Conservation (phyloP, 1,140 invertebrate genomes). For the Cydia splendana region DNA sequence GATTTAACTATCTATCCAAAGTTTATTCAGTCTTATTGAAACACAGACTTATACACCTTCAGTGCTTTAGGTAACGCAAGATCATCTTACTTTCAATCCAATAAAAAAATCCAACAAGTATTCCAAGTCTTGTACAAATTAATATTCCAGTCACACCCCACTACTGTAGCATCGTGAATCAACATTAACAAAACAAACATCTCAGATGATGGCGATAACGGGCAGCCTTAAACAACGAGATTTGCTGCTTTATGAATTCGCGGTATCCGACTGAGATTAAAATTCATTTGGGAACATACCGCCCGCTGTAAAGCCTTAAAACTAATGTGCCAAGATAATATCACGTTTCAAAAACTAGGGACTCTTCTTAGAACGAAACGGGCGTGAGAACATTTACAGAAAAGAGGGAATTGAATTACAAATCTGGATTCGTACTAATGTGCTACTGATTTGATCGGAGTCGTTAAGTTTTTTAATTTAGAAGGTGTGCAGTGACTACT, state of each 20-base stretch:
- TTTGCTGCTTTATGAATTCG: conserved; percentile 43
- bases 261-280: conserved; percentile 47
- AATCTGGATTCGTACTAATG: conserved; percentile 30
- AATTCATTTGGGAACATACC: conserved; percentile 47
- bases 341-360: conserved; percentile 39
- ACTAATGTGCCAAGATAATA: conserved; percentile 49
- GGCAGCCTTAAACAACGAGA: conserved; percentile 38
- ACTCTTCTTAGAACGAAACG: conserved; percentile 37
- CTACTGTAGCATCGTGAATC: conserved; percentile 33
- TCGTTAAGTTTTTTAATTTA: conserved; percentile 32
- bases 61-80: too few relatives aligned
- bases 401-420: conserved; percentile 8
- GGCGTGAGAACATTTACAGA: conserved; percentile 30
- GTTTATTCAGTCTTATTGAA: too few relatives aligned
- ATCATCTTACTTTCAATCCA: too few relatives aligned
- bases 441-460: conserved; percentile 7
- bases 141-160: conserved; percentile 41
- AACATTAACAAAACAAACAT: conserved; percentile 43
- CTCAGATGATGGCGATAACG: conserved; percentile 43
- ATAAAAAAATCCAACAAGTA: conserved; percentile 31
- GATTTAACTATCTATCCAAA: too few relatives aligned
- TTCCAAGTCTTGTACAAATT: conserved; percentile 39
- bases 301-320: conserved; percentile 38
- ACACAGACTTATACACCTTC: too few relatives aligned
- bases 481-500: not conserved